phyloP scores from a whole-genome alignment of 1,140 invertebrate species.

The Drosophila sucinea region DNA sequence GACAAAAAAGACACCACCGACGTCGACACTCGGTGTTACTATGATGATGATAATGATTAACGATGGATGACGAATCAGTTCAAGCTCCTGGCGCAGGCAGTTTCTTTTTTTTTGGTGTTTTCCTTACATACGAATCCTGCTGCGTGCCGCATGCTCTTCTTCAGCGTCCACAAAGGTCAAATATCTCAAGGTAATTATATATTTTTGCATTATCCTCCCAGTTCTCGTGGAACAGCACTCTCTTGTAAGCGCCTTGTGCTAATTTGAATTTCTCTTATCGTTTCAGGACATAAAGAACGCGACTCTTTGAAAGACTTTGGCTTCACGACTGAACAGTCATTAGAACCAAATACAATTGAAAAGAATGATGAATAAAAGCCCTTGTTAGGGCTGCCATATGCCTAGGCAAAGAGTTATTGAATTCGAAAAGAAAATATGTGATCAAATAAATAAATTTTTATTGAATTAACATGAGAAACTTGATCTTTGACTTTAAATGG shows the following conservation, averaged over 20 bases:
- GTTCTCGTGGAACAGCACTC: neutral
- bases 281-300: constrained; percentile 44
- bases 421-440: constrained; percentile 74
- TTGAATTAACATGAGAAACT: constrained; percentile 51
- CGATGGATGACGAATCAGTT: constrained; percentile 25
- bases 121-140: constrained; percentile 41
- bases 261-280: neutral
- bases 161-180: constrained; percentile 49
- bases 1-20: constrained; percentile 25
- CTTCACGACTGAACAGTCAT: constrained; percentile 36
- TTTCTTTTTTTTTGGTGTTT: constrained; percentile 10
- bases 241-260: neutral
- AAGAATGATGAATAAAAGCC: constrained; percentile 46
- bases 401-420: constrained; percentile 69
- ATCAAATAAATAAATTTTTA: constrained; percentile 79
- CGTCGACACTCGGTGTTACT: constrained; percentile 10
- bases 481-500: neutral
- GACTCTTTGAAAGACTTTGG: constrained; percentile 64
- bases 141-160: constrained; percentile 32
- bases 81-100: constrained; percentile 19
- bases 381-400: constrained; percentile 74
- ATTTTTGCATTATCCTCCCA: neutral
- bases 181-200: constrained; percentile 67
- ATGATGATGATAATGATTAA: constrained; percentile 9
- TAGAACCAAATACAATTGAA: constrained; percentile 21